A percentile compares a stretch with the other conserved stretches of the same genome.
These are phyloP conservation scores for Amblyopsis rosae DNA, from an alignment of 2,113 vertebrate species.

Conservation along the genomic window DNA sequence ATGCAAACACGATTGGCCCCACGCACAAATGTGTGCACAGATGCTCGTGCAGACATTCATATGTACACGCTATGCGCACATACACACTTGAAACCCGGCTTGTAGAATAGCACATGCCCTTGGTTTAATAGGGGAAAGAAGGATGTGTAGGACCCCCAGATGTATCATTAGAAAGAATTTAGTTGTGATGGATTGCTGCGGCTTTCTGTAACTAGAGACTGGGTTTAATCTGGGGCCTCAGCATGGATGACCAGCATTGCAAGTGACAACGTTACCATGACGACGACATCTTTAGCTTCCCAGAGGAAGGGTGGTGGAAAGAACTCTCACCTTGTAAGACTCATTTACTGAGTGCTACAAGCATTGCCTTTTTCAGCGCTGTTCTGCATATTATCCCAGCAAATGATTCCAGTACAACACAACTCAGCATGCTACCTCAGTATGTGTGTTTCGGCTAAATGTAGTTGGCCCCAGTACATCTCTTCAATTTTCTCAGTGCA, in stretches of 20 bases:
- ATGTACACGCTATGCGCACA: not conserved
- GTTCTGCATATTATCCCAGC: too few relatives aligned
- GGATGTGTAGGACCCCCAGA: constrained; percentile 51
- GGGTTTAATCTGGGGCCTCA: constrained; percentile 38
- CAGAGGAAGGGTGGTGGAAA: constrained; percentile 35
- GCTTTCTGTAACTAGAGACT: constrained; percentile 57
- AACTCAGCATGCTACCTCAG: not conserved
- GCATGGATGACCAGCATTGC: constrained; percentile 15
- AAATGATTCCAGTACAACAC: constrained; percentile 7
- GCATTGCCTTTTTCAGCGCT: too few relatives aligned
- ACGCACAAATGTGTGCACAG: constrained; percentile 41
- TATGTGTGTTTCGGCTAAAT: too few relatives aligned
- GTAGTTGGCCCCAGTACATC: too few relatives aligned
- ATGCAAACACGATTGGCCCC: constrained; percentile 49
- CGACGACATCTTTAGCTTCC: constrained; percentile 56
- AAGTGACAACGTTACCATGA: constrained; percentile 57
- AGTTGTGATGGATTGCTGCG: constrained; percentile 62
- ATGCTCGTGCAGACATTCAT: constrained; percentile 27
- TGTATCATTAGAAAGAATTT: constrained; percentile 48
- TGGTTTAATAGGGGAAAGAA: constrained; percentile 46
- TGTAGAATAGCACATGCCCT: constrained; percentile 27
- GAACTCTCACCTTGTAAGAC: constrained; percentile 40
- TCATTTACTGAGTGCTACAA: constrained; percentile 25
- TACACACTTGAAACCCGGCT: constrained; percentile 4
- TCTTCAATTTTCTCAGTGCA: too few relatives aligned